Percentiles rank a stretch among this genome's conserved stretches.
phyloP scores from a whole-genome alignment of 2,888 invertebrate species.

The Drosophila pegasa region DNA sequence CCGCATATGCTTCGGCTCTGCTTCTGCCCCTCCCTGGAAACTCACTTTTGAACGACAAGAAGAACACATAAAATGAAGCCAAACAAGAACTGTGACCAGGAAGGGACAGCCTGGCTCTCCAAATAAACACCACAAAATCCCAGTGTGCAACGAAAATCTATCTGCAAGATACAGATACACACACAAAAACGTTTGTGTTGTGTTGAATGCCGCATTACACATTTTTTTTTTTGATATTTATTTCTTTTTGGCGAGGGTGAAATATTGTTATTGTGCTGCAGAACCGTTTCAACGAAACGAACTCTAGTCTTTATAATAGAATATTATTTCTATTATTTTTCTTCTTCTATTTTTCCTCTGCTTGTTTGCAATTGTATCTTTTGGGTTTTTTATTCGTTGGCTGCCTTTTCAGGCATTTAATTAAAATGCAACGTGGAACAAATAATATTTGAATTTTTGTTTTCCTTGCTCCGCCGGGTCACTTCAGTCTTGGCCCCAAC shows the following conservation, averaged over 20 bases:
- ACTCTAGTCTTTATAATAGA: conserved; percentile 42
- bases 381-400: conserved; percentile 11
- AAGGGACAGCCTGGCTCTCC: conserved; percentile 44
- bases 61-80: conserved; percentile 52
- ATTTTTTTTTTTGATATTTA: conserved; percentile 4
- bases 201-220: conserved; percentile 49
- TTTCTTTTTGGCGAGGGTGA: conserved; percentile 57
- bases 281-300: conserved; percentile 45
- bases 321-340: conserved; percentile 41
- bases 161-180: conserved; percentile 47
- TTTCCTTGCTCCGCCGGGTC: conserved; percentile 17
- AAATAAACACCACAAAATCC: conserved; percentile 61
- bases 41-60: conserved; percentile 28
- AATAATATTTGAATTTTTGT: conserved; percentile 27
- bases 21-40: conserved; percentile 9
- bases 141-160: conserved; percentile 56
- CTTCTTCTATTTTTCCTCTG: conserved; percentile 23
- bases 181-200: conserved; percentile 47
- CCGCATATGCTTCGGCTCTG: conserved; percentile 26
- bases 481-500: conserved; percentile 43
- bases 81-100: conserved; percentile 51
- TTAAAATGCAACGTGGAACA: conserved; percentile 50
- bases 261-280: conserved; percentile 52
- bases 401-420: conserved; percentile 52
- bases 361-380: conserved; percentile 42